A percentile compares a stretch with the other conserved stretches of the same genome.
These are phyloP conservation scores for Ia io DNA, from an alignment of 2,113 vertebrate species.

Conservation along the genomic window DNA sequence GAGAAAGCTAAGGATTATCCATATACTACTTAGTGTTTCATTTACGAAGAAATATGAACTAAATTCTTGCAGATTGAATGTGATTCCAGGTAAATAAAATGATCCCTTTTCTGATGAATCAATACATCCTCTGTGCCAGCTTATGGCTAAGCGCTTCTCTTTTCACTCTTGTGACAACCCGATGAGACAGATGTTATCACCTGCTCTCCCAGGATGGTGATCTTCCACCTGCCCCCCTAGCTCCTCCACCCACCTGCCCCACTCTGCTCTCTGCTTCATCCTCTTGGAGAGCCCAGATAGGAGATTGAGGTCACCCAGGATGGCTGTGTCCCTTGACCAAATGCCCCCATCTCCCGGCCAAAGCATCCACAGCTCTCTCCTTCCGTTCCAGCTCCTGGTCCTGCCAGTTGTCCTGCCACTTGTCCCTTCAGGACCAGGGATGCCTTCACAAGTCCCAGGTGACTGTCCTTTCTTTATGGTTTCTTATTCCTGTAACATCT, in stretches of 20 bases:
- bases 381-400: background rate
- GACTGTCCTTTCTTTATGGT: background rate
- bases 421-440: background rate
- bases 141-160: background rate
- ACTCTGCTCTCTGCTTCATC: background rate
- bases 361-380: background rate
- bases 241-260: too few species aligned
- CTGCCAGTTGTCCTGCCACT: background rate
- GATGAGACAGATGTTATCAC: background rate
- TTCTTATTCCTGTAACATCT: background rate
- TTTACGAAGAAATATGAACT: background rate
- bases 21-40: background rate
- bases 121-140: background rate
- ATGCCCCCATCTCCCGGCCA: accelerated
- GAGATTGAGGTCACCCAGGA: background rate
- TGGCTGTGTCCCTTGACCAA: background rate
- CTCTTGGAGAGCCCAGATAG: background rate
- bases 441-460: background rate
- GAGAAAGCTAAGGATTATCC: background rate
- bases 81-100: background rate
- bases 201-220: background rate
- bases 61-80: background rate
- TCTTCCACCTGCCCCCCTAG: background rate
- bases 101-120: background rate
- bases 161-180: background rate